Conservation (phyloP, 2,797 vertebrate genomes). For the Cuniculus paca region DNA sequence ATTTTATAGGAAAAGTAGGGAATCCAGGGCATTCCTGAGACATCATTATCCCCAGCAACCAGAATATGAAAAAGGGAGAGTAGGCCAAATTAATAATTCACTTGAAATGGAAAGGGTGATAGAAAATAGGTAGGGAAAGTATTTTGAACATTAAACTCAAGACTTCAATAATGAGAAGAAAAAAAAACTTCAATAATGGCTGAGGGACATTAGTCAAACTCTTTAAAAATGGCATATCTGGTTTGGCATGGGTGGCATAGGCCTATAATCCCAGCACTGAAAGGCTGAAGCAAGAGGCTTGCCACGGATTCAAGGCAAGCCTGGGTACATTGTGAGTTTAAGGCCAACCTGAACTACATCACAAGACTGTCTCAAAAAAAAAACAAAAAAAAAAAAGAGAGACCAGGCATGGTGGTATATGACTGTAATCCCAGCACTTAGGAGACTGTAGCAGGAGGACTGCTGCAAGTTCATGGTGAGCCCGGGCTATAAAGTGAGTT, state of each 20-base stretch:
- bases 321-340: not conserved
- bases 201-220: not conserved
- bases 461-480: not conserved
- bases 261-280: not conserved
- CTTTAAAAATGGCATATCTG: not conserved
- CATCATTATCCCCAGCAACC: not conserved
- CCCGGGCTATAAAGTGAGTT: not conserved
- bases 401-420: not conserved
- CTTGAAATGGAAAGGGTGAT: not conserved
- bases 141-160: constrained; percentile 18
- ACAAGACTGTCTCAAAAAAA: not conserved
- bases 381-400: not conserved
- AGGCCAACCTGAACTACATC: not conserved
- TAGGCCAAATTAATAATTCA: constrained; percentile 36
- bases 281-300: not conserved
- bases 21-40: not conserved
- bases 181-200: not conserved
- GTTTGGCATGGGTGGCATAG: not conserved
- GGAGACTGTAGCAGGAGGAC: not conserved
- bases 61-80: not conserved
- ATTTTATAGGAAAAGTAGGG: not conserved
- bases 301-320: not conserved
- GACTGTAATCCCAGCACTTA: not conserved
- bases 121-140: not conserved
- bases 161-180: not conserved